Evolutionary conservation across 2,113 vertebrate species (phyloP).

Genomic region (Nyctibius bracteatus): DNA sequence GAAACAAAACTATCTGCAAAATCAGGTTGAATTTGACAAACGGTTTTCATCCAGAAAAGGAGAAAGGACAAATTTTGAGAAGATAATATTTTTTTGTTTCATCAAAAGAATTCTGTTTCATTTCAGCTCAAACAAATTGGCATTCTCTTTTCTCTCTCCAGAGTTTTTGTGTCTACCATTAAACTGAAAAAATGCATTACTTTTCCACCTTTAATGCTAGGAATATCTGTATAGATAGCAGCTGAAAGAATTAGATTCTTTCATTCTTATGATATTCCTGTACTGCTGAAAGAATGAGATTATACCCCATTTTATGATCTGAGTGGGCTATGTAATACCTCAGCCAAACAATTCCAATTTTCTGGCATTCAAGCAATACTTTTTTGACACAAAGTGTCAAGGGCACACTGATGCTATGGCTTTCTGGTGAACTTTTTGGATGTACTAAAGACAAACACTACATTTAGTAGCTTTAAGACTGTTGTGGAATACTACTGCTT

Average conservation of each 20-base stretch:
- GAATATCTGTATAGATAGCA: neutral
- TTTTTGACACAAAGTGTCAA: neutral
- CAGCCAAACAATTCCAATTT: neutral
- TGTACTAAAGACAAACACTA: neutral
- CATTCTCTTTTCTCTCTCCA: neutral
- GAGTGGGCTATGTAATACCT: neutral
- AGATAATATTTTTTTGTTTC: neutral
- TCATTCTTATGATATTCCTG: neutral
- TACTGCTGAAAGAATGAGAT: neutral
- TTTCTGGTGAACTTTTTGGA: neutral
- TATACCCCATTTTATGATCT: neutral
- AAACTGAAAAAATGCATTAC: neutral
- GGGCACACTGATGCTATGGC: neutral
- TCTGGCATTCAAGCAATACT: neutral
- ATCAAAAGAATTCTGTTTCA: neutral
- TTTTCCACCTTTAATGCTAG: neutral
- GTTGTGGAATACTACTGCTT: neutral
- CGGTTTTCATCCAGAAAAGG: neutral
- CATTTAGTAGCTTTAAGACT: neutral
- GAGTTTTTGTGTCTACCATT: neutral
- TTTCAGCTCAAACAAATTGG: neutral
- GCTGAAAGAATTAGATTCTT: neutral
- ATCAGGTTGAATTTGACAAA: neutral
- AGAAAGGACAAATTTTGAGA: neutral
- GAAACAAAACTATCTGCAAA: neutral